phyloP scores from a whole-genome alignment of 2,113 vertebrate species.

The Thamnaconus septentrionalis region DNA sequence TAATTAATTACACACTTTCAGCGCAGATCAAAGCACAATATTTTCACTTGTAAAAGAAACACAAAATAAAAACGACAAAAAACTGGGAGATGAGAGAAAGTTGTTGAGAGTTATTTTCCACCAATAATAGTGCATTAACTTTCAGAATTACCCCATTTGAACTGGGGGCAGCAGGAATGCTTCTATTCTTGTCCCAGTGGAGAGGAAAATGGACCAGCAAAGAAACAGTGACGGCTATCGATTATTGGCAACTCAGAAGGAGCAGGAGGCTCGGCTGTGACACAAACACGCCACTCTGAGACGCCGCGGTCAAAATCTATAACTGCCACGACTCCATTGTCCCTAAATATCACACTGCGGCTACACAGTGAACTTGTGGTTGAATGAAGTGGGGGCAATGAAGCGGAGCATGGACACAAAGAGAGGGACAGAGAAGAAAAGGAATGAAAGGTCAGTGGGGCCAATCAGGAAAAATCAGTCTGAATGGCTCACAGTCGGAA shows the following conservation, averaged over 20 bases:
- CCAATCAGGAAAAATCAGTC: slow-evolving; percentile 32
- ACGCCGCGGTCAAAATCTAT: slow-evolving; percentile 45
- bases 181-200: neutral
- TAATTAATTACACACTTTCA: too few relatives aligned
- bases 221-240: slow-evolving; percentile 22
- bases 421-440: slow-evolving; percentile 12
- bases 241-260: slow-evolving; percentile 28
- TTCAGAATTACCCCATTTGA: neutral
- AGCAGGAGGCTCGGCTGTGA: slow-evolving; percentile 28
- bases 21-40: too few relatives aligned
- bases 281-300: slow-evolving; percentile 43
- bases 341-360: slow-evolving; percentile 62
- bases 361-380: slow-evolving; percentile 38
- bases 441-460: slow-evolving; percentile 51
- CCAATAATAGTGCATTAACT: neutral
- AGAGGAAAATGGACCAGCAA: slow-evolving; percentile 3
- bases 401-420: slow-evolving; percentile 31
- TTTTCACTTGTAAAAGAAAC: too few relatives aligned
- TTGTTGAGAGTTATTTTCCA: too few relatives aligned
- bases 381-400: slow-evolving; percentile 41
- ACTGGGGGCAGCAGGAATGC: too few relatives aligned
- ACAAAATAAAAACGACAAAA: too few relatives aligned
- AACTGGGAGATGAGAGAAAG: too few relatives aligned
- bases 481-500: slow-evolving; percentile 33
- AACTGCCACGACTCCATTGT: slow-evolving; percentile 52